Evolutionary conservation across 2,888 invertebrate species (phyloP).

Genomic region (Hetaerina titia): DNA sequence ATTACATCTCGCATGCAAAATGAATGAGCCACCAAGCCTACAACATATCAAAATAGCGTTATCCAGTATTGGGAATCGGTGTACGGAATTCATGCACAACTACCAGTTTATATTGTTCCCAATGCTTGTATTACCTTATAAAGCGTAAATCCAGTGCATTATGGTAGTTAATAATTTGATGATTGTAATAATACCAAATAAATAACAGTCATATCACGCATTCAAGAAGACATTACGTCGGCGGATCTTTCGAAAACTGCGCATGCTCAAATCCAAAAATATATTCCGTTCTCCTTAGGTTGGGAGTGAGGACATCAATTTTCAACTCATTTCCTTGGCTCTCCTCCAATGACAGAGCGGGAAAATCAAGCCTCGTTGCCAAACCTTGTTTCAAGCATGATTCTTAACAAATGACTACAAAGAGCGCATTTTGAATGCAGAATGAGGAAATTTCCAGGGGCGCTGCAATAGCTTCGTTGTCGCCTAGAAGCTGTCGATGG

Average conservation of each 20-base stretch:
- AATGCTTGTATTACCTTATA: conserved; percentile 47
- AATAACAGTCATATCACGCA: conserved; percentile 65
- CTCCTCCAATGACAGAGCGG: no score
- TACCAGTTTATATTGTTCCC: background rate
- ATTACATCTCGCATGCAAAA: conserved; percentile 28
- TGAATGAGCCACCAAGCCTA: conserved; percentile 66
- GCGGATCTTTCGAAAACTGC: conserved; percentile 68
- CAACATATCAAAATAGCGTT: conserved; percentile 58
- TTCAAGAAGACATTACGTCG: conserved; percentile 67
- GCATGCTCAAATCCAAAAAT: conserved; percentile 69
- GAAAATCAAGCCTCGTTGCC: no score
- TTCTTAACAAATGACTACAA: no score
- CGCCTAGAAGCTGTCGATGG: no score
- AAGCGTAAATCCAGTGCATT: conserved; percentile 64
- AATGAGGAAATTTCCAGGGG: no score
- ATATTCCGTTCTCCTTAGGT: no score
- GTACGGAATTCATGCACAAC: background rate
- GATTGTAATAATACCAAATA: conserved; percentile 60
- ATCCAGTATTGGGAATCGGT: conserved; percentile 48
- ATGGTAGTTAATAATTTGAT: conserved; percentile 47
- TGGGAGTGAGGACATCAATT: no score
- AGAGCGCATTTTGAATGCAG: no score
- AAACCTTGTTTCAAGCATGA: no score
- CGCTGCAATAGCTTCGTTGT: no score
- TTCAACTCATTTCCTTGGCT: no score